Evolutionary conservation across 2,888 invertebrate species (phyloP).

Genomic region (Cryptocephalus moraei): DNA sequence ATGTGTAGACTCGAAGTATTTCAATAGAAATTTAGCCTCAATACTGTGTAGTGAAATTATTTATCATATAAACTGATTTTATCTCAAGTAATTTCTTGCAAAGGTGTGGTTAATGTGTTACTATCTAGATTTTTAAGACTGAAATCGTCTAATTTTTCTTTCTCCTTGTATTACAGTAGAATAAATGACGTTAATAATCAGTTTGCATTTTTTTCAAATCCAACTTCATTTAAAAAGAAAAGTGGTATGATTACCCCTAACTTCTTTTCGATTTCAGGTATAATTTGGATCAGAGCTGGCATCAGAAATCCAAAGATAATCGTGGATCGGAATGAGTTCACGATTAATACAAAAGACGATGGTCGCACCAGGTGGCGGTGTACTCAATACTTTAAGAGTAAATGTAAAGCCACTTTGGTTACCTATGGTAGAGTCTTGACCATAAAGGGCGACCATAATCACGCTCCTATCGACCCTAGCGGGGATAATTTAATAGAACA

Average conservation of each 20-base stretch:
- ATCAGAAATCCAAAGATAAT: conserved; percentile 22
- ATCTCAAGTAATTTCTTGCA: too few relatives aligned
- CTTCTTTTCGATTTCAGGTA: conserved; percentile 9
- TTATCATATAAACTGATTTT: too few relatives aligned
- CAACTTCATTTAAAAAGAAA: too few relatives aligned
- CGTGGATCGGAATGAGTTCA: conserved; percentile 19
- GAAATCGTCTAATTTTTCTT: too few relatives aligned
- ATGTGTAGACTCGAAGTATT: too few relatives aligned
- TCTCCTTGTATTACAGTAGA: too few relatives aligned
- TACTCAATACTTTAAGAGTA: conserved; percentile 21
- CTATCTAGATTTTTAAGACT: too few relatives aligned
- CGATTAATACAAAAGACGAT: conserved; percentile 17
- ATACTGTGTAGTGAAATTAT: too few relatives aligned
- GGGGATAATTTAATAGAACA: conserved; percentile 9
- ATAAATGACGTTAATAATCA: too few relatives aligned
- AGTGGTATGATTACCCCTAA: not conserved
- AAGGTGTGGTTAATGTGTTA: too few relatives aligned
- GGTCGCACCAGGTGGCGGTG: conserved; percentile 21
- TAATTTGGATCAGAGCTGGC: conserved; percentile 17
- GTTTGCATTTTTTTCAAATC: too few relatives aligned
- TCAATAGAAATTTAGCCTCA: too few relatives aligned
- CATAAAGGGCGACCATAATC: conserved; percentile 22
- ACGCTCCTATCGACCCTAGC: conserved; percentile 17
- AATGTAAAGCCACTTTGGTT: conserved; percentile 22
- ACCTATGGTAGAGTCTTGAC: conserved; percentile 21